Evolutionary conservation across 2,797 vertebrate genomes (phyloP), one percentile per base, ranked within the genome.

Genomic region (Typhlichthys subterraneus): DNA sequence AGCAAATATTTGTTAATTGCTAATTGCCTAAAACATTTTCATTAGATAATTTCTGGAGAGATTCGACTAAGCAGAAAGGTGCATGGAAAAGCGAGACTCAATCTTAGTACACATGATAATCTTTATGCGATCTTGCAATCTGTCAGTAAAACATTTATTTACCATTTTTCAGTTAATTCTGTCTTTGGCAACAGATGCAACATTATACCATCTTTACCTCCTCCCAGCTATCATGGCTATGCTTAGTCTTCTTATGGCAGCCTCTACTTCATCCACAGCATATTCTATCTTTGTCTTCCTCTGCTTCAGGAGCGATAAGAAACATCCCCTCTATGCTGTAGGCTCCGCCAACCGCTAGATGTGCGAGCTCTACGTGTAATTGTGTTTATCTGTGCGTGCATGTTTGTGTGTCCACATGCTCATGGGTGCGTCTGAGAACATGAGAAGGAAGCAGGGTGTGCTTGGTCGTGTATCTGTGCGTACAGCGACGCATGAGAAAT

Each of bases 221-320:
- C 59, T 77, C 77, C 56, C 47, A 47, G 65, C 60, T 7, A 15
- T 61, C 42, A 71, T 58, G 23, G 17, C 15, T 31, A 19, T 31
- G 12, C 6, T 23, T 48, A 15, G 38, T 52, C 42, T 33, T 53
- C 52, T n/a, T 15, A 53, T 53, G 10, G 33, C 31, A 48, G 47
- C 47, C 2, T 66, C 52, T 52, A 52, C 5, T 12, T 33, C 33
- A 11, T 42, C 14, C n/a, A 42, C 38, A 42, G 38, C 9, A 42
- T 9, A 42, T 10, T 42, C 48, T 57, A n/a, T 47, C 53, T 53
- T 72, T 75, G 14, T 57, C 19, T 51, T 53, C 52, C 65, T 42
- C 23, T 50, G 45, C 70, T 76, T 67, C 63, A 59, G 57, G 38
- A 33, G 62, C 59, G 77, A 84, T 77, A 81, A 75, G 51, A 73